Conservation (phyloP, 2,888 invertebrate genomes). For the Tillus elongatus region DNA sequence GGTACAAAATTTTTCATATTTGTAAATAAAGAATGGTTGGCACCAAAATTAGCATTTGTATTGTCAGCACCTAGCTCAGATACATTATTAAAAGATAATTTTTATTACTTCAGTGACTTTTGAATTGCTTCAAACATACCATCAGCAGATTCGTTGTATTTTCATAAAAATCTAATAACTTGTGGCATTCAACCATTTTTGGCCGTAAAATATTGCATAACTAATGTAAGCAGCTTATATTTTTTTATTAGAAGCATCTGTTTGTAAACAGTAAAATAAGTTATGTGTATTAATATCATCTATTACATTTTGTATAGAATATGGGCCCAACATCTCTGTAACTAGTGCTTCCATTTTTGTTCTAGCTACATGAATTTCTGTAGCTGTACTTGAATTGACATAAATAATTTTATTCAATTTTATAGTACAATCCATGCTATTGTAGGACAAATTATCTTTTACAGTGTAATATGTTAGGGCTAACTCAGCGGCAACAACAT, state of each 20-base stretch:
- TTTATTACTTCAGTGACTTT: too few species aligned
- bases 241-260: slow-evolving; percentile 24
- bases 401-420: too few species aligned
- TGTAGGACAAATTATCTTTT: too few species aligned
- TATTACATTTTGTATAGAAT: slow-evolving; percentile 9
- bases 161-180: slow-evolving; percentile 21
- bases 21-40: too few species aligned
- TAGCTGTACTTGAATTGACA: too few species aligned
- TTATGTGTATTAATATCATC: slow-evolving; percentile 11
- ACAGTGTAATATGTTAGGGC: slow-evolving; percentile 26
- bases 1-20: too few species aligned
- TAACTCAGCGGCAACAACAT: too few species aligned
- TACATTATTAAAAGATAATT: too few species aligned
- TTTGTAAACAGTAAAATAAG: slow-evolving; percentile 11
- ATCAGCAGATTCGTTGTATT: too few species aligned
- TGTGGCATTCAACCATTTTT: slow-evolving; percentile 19
- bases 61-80: slow-evolving; percentile 15
- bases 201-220: too few species aligned
- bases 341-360: slow-evolving; percentile 13
- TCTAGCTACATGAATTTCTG: background rate
- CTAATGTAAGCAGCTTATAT: slow-evolving; percentile 20
- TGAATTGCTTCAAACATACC: too few species aligned
- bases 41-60: slow-evolving; percentile 20
- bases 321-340: slow-evolving; percentile 8
- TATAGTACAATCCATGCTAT: too few species aligned